These are phyloP conservation scores for Salvelinus sp. DNA, from an alignment of 2,113 vertebrate species.

Conservation along the genomic window DNA sequence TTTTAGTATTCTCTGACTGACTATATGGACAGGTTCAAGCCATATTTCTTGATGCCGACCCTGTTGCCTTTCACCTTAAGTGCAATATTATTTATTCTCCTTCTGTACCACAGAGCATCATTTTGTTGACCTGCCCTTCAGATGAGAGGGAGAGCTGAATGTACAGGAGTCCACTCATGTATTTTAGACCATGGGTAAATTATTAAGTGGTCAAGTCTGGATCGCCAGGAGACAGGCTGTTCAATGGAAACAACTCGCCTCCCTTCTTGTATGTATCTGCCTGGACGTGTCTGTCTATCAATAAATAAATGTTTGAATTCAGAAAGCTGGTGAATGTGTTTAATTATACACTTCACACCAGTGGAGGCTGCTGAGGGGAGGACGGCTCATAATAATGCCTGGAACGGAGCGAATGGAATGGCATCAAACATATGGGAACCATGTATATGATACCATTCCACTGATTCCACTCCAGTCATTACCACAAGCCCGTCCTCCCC, in stretches of 20 bases:
- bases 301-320: conserved; percentile 55
- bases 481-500: too few species aligned
- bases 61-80: conserved; percentile 30
- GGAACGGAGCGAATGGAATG: too few species aligned
- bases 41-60: conserved; percentile 21
- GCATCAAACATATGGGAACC: too few species aligned
- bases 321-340: conserved; percentile 37
- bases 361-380: too few species aligned
- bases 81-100: conserved; percentile 12
- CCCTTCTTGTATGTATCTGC: background rate
- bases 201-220: conserved; percentile 52
- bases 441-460: too few species aligned
- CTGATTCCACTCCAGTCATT: too few species aligned
- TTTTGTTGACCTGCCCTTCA: conserved; percentile 39
- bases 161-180: conserved; percentile 27
- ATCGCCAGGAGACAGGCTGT: background rate
- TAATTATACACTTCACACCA: conserved; percentile 31
- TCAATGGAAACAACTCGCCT: conserved; percentile 10
- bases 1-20: background rate
- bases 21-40: conserved; percentile 15
- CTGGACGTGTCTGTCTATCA: conserved; percentile 34
- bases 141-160: conserved; percentile 25
- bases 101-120: conserved; percentile 1
- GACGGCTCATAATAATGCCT: too few species aligned
- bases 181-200: conserved; percentile 48